A percentile compares a stretch with the other conserved stretches of the same genome.
Evolutionary conservation across 2,113 vertebrate species (phyloP).

Genomic region (Chloropsis cyanopogon): DNA sequence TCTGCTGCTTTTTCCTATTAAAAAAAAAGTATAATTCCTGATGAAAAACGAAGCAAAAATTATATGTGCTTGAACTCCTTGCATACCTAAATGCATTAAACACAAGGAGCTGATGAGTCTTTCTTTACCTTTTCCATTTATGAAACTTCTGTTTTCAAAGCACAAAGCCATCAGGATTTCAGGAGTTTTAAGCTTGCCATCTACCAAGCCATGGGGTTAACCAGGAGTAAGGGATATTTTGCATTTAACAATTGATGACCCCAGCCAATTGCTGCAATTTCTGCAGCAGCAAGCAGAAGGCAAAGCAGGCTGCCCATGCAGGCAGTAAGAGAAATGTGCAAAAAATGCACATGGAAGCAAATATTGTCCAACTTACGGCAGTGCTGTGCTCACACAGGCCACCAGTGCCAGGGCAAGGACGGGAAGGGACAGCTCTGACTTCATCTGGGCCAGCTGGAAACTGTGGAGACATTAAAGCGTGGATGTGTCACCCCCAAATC

Average conservation of each 20-base stretch:
- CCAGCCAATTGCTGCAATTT: background rate
- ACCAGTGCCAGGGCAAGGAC: constrained; percentile 67
- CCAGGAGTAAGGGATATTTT: background rate
- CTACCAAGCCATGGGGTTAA: background rate
- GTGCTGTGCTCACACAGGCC: constrained; percentile 56
- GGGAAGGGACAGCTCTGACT: constrained; percentile 67
- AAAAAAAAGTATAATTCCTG: background rate
- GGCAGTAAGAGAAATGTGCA: background rate
- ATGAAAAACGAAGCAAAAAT: background rate
- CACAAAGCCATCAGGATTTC: background rate
- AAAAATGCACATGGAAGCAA: background rate
- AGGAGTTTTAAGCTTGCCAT: background rate
- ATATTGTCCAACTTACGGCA: constrained; percentile 64
- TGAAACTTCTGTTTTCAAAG: background rate
- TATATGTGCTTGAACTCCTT: fast-evolving
- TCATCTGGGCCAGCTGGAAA: constrained; percentile 74
- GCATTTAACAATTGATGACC: background rate
- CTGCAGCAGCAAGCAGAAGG: background rate
- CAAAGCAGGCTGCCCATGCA: background rate
- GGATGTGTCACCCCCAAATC: background rate
- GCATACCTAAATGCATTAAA: background rate
- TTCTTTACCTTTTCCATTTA: background rate
- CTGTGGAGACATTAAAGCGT: constrained; percentile 29
- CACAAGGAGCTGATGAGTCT: background rate
- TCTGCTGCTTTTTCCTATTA: constrained; percentile 64